phyloP scores from a whole-genome alignment of 64 coral and sea anemone species.

The Exaiptasia diaphana region DNA sequence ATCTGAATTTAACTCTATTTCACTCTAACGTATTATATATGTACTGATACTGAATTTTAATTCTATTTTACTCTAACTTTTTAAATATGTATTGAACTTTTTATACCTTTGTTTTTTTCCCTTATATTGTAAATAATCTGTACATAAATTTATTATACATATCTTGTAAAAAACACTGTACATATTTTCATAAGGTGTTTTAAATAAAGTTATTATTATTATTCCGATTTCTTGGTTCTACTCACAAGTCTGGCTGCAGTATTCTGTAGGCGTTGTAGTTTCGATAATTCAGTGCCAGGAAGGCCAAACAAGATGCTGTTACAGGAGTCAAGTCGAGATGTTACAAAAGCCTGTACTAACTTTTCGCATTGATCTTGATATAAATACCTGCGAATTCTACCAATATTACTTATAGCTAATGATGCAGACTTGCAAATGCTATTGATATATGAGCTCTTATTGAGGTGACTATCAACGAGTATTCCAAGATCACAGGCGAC shows the following conservation, averaged over 20 bases:
- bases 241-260: neutral
- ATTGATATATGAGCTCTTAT: slow-evolving; percentile 2
- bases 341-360: slow-evolving; percentile 29
- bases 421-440: slow-evolving; percentile 35
- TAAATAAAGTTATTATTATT: no score
- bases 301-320: slow-evolving; percentile 31
- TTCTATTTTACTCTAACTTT: no score
- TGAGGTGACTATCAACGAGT: slow-evolving; percentile 12
- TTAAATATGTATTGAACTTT: no score
- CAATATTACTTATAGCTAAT: slow-evolving; percentile 26
- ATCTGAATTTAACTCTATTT: no score
- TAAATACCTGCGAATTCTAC: slow-evolving; percentile 41
- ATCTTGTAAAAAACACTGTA: no score
- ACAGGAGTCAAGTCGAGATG: slow-evolving; percentile 40
- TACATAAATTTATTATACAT: no score
- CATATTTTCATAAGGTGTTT: no score
- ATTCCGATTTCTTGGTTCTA: slow-evolving; percentile 2
- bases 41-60: no score
- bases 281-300: slow-evolving; percentile 9
- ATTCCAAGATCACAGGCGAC: neutral
- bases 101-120: no score
- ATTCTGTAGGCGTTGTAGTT: slow-evolving; percentile 42
- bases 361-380: neutral
- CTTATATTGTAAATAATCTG: no score
- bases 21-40: no score